Base-by-base conservation (phyloP, 1,140 invertebrate species). In the Conus betulinus region DNA sequence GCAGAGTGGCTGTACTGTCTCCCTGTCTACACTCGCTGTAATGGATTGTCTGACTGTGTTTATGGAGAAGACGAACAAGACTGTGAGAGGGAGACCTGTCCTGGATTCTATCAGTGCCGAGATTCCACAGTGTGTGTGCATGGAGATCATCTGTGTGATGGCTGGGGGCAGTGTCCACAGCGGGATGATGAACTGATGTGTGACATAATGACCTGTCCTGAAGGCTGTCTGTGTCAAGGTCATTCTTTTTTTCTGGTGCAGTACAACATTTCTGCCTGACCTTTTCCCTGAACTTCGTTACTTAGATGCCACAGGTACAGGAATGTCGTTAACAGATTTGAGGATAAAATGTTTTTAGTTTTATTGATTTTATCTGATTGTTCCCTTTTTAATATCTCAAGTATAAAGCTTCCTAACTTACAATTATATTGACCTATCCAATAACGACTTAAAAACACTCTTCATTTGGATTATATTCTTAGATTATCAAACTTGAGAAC, bases 11-110 rank as follows among this genome's bases (percentile, higher is more conserved):
- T 63, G 60, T 63, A 85, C 60, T 85, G 87, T 52, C 83, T 88
- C 0, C 89, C 87, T 23, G 27, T 88, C 17, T 85, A 87, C 52
- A 74, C 86, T 71, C 85, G 84, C 11, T 89, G 88, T 76, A 89
- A 89, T 63, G 88, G 85, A 20, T 17, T 87, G 25, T 55, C 53
- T 23, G 88, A 89, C 88, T 89, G 88, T 55, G 17, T 25, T 20
- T 20, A 25, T n/a, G 20, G n/a, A n/a, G 71, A 74, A 25, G 71
- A 74, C n/a, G 71, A 74, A 25, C 20, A 74, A 8, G 23, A 25
- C n/a, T 74, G 71, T 74, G 71, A 74, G 8, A n/a, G n/a, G 20
- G 17, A n/a, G 8, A 74, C 1, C 13, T 74, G 71, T 4, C 71
- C 71, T 20, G 71, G 71, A n/a, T 74, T 74, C 71, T 74, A 74